Evolutionary conservation across 2,888 invertebrate genomes (phyloP).

Genomic region (Rhagonycha lutea): DNA sequence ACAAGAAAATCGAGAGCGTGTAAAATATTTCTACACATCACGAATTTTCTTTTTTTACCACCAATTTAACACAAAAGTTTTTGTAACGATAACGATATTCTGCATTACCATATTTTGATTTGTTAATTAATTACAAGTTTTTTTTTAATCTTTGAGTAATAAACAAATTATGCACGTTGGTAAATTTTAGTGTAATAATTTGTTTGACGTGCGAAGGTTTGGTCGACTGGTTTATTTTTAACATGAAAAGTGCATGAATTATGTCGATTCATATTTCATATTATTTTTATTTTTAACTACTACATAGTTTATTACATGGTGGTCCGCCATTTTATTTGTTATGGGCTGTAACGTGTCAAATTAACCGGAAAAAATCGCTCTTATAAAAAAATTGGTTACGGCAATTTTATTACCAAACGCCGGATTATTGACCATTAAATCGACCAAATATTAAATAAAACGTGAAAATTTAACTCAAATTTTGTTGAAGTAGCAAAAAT

Average conservation of each 20-base stretch:
- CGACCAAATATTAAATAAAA: not conserved
- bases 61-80: not conserved
- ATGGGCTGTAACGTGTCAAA: not conserved
- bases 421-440: not conserved
- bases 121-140: slow-evolving; percentile 1
- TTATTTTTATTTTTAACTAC: slow-evolving; percentile 6
- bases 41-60: not conserved
- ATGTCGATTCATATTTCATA: slow-evolving; percentile 12
- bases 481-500: not conserved
- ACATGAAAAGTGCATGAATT: slow-evolving; percentile 4
- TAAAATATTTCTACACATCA: not conserved
- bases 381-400: not conserved
- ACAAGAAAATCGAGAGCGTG: not conserved
- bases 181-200: not conserved
- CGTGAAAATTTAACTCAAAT: not conserved
- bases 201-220: not conserved
- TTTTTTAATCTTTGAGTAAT: not conserved
- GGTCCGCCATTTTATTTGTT: not conserved
- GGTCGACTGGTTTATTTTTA: slow-evolving; percentile 11
- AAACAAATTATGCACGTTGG: slow-evolving; percentile 3
- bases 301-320: not conserved
- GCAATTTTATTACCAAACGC: not conserved
- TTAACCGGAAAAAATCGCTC: not conserved
- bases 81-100: not conserved
- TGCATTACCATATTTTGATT: slow-evolving; percentile 2